These are phyloP conservation scores for Uria aalge DNA, from an alignment of 2,113 vertebrate genomes.

Conservation along the genomic window DNA sequence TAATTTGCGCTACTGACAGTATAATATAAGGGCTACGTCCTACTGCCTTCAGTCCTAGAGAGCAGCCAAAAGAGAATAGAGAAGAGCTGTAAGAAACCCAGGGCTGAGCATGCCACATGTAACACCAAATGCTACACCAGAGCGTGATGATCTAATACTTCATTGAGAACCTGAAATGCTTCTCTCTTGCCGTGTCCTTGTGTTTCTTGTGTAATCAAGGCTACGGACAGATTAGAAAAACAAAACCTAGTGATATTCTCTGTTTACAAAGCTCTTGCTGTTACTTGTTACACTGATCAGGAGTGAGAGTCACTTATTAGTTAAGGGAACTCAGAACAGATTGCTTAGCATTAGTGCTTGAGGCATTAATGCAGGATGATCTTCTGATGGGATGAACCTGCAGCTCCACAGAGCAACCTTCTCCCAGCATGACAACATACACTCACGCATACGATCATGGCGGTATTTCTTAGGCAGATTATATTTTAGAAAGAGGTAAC, in stretches of 20 bases:
- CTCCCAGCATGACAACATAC: background rate
- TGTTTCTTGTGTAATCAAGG: slow-evolving; percentile 5
- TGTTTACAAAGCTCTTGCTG: slow-evolving; percentile 26
- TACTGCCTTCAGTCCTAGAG: background rate
- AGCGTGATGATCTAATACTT: background rate
- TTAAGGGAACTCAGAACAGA: background rate
- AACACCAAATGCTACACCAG: background rate
- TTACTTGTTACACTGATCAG: background rate
- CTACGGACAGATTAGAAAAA: background rate
- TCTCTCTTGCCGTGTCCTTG: background rate
- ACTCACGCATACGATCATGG: rapidly evolving
- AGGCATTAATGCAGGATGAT: slow-evolving; percentile 31
- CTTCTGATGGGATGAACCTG: background rate
- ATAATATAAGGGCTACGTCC: background rate
- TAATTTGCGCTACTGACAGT: background rate
- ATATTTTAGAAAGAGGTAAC: background rate
- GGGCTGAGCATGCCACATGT: too few species aligned
- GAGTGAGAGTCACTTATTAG: slow-evolving; percentile 10
- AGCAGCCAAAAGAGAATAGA: background rate
- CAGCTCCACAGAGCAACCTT: background rate
- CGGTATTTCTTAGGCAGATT: background rate
- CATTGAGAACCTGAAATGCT: background rate
- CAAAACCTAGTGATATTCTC: background rate
- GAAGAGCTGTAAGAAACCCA: background rate
- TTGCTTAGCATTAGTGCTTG: slow-evolving; percentile 15